phyloP scores from a whole-genome alignment of 2,113 vertebrate species.

The Pimephales promelas region DNA sequence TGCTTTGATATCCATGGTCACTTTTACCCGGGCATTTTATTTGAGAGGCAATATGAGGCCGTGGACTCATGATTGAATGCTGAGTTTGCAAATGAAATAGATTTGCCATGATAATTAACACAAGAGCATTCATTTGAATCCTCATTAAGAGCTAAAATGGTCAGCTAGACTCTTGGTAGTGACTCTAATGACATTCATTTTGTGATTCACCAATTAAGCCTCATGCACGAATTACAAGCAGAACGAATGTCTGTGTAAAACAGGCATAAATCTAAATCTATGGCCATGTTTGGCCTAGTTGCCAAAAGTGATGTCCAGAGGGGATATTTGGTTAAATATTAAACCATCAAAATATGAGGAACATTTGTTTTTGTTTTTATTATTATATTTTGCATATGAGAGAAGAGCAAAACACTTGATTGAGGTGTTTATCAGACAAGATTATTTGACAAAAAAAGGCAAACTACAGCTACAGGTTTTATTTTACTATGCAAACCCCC shows the following conservation, averaged over 20 bases:
- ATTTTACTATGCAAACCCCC: too few relatives aligned
- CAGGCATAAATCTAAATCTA: neutral
- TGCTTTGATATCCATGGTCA: slow-evolving; percentile 58
- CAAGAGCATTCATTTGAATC: neutral
- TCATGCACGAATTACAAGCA: neutral
- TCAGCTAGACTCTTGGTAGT: neutral
- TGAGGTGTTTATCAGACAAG: too few relatives aligned
- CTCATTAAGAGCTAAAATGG: neutral
- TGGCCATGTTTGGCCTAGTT: neutral
- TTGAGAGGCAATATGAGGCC: slow-evolving; percentile 63
- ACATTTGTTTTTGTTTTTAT: too few relatives aligned
- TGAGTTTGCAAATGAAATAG: neutral
- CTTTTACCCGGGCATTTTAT: slow-evolving; percentile 67
- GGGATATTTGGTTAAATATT: too few relatives aligned
- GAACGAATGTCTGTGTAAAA: neutral
- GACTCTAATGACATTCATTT: neutral
- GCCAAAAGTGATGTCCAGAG: too few relatives aligned
- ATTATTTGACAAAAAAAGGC: too few relatives aligned
- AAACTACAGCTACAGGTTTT: too few relatives aligned
- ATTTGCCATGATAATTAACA: neutral
- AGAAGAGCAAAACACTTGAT: too few relatives aligned
- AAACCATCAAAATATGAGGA: too few relatives aligned
- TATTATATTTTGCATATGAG: too few relatives aligned
- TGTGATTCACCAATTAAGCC: neutral
- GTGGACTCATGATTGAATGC: neutral